phyloP scores from a whole-genome alignment of 2,113 vertebrate genomes.

The Otocyon megalotis region DNA sequence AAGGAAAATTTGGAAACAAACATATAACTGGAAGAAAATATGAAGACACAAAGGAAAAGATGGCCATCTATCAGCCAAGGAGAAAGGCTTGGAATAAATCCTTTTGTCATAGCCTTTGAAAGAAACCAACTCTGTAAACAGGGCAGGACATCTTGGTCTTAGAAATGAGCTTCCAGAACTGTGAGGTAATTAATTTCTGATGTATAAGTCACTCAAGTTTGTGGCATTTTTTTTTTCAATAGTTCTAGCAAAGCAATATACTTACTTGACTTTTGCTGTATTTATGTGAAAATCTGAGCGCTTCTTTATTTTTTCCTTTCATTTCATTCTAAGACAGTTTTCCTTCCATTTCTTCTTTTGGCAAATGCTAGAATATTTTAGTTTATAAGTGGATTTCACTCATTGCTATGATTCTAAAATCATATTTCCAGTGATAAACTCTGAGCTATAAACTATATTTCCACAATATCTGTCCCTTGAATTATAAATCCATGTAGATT shows the following conservation, averaged over 20 bases:
- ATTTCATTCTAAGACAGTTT: not conserved
- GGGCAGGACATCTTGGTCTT: not conserved
- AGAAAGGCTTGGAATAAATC: not conserved
- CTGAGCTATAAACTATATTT: not conserved
- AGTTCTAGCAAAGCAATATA: not conserved
- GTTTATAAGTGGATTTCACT: not conserved
- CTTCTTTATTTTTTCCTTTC: not conserved
- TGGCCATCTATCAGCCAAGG: rapidly evolving
- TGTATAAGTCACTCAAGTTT: not conserved
- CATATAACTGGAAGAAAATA: not conserved
- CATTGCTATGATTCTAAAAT: not conserved
- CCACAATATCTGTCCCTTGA: not conserved
- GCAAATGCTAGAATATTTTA: not conserved
- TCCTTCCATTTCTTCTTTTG: not conserved
- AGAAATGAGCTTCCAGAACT: not conserved
- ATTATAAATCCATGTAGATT: not conserved
- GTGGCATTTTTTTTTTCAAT: not conserved
- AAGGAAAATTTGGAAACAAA: not conserved
- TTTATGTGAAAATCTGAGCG: not conserved
- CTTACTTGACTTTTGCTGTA: not conserved
- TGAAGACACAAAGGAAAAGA: not conserved
- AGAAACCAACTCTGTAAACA: not conserved
- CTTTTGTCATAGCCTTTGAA: not conserved
- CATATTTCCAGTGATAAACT: not conserved
- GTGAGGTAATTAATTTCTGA: not conserved